These are phyloP conservation scores for Monopis laevigella DNA, from an alignment of 2,888 invertebrate genomes.

Conservation along the genomic window DNA sequence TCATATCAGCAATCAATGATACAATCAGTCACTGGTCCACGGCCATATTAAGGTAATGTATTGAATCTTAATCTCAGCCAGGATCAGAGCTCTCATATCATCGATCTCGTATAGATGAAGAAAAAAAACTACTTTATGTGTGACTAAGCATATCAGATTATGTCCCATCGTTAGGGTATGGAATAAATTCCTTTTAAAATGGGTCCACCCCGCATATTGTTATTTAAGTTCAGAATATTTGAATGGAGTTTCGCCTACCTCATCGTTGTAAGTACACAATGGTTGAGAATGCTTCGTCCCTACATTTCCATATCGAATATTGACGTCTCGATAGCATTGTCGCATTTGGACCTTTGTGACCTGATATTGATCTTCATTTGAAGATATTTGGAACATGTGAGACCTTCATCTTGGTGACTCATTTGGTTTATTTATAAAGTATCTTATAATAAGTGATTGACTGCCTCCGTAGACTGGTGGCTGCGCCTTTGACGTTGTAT, in stretches of 20 bases:
- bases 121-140: constrained; percentile 10
- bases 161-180: constrained; percentile 37
- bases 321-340: constrained; percentile 38
- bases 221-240: constrained; percentile 54
- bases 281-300: constrained; percentile 43
- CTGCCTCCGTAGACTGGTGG: too few relatives aligned
- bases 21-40: background rate
- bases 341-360: constrained; percentile 32
- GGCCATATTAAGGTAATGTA: constrained; percentile 11
- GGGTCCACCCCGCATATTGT: constrained; percentile 50
- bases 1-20: too few relatives aligned
- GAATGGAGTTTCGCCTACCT: constrained; percentile 62
- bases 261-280: constrained; percentile 61
- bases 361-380: constrained; percentile 42
- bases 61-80: constrained; percentile 7
- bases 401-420: constrained; percentile 2
- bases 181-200: constrained; percentile 57
- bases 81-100: constrained; percentile 4
- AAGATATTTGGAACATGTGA: constrained; percentile 6
- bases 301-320: constrained; percentile 53
- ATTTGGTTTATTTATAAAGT: too few relatives aligned
- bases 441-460: too few relatives aligned
- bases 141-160: constrained; percentile 46
- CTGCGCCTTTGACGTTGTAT: too few relatives aligned
- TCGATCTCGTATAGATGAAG: constrained; percentile 7